Evolutionary conservation across 1,140 invertebrate species (phyloP).

Genomic region (Camponotus floridanus): DNA sequence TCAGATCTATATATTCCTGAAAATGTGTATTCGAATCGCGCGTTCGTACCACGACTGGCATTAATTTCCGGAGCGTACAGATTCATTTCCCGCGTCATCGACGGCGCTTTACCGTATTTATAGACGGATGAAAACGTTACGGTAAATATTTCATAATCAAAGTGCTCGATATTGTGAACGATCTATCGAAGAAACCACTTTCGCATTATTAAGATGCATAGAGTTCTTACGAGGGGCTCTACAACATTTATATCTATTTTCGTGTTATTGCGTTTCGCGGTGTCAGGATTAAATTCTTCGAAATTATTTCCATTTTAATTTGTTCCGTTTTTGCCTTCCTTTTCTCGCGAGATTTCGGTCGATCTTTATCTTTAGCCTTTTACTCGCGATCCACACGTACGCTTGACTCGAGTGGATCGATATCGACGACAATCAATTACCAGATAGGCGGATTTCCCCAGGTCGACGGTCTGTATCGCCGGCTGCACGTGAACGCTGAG

Average conservation of each 20-base stretch:
- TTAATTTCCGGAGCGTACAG: conserved; percentile 56
- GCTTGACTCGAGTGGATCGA: not conserved
- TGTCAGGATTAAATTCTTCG: not conserved
- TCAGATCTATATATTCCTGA: conserved; percentile 46
- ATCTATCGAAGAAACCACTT: not conserved
- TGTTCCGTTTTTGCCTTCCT: not conserved
- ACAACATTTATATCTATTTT: not conserved
- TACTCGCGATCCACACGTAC: not conserved
- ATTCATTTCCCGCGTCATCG: conserved; percentile 62
- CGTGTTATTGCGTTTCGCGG: not conserved
- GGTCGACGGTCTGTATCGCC: conserved; percentile 87
- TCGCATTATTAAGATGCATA: not conserved
- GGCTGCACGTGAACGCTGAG: conserved; percentile 88
- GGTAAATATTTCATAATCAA: conserved; percentile 59
- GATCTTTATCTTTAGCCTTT: not conserved
- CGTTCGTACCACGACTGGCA: conserved; percentile 2
- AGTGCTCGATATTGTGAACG: not conserved
- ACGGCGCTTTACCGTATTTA: conserved; percentile 38
- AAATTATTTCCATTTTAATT: not conserved
- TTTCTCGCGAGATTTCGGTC: too few relatives aligned
- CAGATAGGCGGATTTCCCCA: conserved; percentile 87
- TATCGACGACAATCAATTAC: conserved; percentile 80
- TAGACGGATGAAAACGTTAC: conserved; percentile 8
- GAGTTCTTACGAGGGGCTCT: not conserved
- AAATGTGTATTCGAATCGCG: conserved; percentile 37